A percentile compares a stretch with the other conserved stretches of the same genome.
Conservation (phyloP, 1,140 invertebrate species). For the Nixonia krombeini region DNA sequence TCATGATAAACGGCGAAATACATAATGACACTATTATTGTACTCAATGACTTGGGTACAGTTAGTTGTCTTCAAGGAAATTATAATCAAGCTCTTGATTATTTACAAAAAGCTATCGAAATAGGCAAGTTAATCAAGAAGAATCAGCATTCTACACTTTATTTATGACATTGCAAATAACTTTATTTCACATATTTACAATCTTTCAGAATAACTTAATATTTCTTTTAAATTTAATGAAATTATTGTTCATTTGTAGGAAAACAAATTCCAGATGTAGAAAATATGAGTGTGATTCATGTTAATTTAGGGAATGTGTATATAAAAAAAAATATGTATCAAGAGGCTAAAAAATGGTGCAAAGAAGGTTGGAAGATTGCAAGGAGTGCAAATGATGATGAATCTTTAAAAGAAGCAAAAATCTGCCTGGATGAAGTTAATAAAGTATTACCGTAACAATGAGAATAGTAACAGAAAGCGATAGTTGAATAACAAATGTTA, state of each 20-base stretch:
- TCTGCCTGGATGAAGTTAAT: constrained; percentile 80
- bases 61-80: constrained; percentile 78
- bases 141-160: too few relatives aligned
- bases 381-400: constrained; percentile 77
- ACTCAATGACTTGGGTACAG: constrained; percentile 88
- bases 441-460: constrained; percentile 52
- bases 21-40: constrained; percentile 83
- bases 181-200: too few relatives aligned
- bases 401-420: constrained; percentile 77
- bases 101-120: constrained; percentile 79
- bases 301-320: constrained; percentile 87
- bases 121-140: constrained; percentile 69
- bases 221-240: too few relatives aligned
- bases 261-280: constrained; percentile 75
- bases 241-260: constrained; percentile 53
- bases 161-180: too few relatives aligned
- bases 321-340: constrained; percentile 79
- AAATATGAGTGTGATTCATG: constrained; percentile 81
- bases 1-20: constrained; percentile 76
- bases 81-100: constrained; percentile 79
- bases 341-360: constrained; percentile 81
- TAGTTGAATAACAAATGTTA: too few relatives aligned
- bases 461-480: too few relatives aligned
- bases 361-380: constrained; percentile 79
- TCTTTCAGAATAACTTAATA: too few relatives aligned